Evolutionary conservation across 2,113 vertebrate genomes (phyloP), one percentile per base, ranked within the genome.

Genomic region (Macquaria ambigua): DNA sequence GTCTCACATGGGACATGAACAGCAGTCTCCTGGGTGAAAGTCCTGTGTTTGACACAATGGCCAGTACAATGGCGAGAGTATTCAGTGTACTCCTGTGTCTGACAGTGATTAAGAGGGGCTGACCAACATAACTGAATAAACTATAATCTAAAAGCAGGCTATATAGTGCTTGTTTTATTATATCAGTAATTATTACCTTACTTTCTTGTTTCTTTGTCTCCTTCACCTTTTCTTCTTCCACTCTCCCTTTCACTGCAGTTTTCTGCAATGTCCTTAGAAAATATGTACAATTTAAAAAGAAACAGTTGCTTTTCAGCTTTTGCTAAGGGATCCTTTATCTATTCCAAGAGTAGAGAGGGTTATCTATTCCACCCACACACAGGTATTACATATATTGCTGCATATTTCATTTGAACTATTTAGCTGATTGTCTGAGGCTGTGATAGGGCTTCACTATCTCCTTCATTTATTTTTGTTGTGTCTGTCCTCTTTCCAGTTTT

Each of bases 321-420:
- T 71, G 6, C 16, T 50, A 25, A 67, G n/a, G 12, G 14, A 73
- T 9, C 2, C 15, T 68, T 68, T 67, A 21, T 68, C 68, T 59
- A 11, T 59, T 46, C 43, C 28, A 28, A 21, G 66, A 56, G 20
- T 20, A 20, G 48, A 20, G 48, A 52, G 1, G 0, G 20, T 52
- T 68, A 20, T 73, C 39, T 50, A 8, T 69, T 28, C 52, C 64
- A 81, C 25, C 62, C 67, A 82, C 64, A 28, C 59, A 14, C 39
- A 67, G 18, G 31, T 41, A 56, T 43, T 25, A 11, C 69, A 37
- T 50, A 50, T 63, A 28, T 18, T 58, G 10, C 10, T 39, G 25
- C 23, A 34, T 6, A n/a, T 67, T 52, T 74, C 6, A 59, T 67
- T 77, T 55, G 11, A 75, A 53, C 37, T 37, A 53, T 68, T 69